Conservation (phyloP, 2,113 vertebrate species). For the Crocuta crocuta region DNA sequence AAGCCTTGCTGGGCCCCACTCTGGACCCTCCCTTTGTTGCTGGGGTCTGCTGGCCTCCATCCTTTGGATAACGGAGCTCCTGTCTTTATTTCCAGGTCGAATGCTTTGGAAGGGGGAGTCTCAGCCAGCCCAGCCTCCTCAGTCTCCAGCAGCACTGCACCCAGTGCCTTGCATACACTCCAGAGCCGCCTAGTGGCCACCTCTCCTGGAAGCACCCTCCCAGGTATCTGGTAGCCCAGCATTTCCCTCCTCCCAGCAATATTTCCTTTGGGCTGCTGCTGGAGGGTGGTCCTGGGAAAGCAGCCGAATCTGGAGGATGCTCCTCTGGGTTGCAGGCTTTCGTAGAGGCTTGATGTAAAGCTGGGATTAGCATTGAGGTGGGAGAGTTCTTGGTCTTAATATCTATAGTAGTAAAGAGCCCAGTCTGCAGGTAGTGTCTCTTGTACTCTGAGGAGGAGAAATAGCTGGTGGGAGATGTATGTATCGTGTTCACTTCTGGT, state of each 20-base stretch:
- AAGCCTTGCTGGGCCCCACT: neutral
- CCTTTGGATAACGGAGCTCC: neutral
- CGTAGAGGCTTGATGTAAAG: neutral
- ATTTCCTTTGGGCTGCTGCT: neutral
- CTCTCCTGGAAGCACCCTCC: constrained; percentile 87
- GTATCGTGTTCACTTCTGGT: neutral
- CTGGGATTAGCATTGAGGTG: neutral
- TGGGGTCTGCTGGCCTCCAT: neutral
- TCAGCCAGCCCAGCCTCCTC: constrained; percentile 76
- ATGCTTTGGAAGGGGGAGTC: constrained; percentile 71
- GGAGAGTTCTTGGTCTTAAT: neutral
- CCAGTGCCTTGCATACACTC: constrained; percentile 91
- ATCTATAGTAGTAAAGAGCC: neutral
- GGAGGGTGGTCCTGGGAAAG: neutral
- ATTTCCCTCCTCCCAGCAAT: neutral
- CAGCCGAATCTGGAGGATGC: neutral
- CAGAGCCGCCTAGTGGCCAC: constrained; percentile 91
- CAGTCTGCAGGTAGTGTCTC: neutral
- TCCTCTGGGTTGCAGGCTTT: neutral
- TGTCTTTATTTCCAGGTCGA: constrained; percentile 70
- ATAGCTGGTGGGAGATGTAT: neutral
- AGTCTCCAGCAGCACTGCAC: constrained; percentile 79
- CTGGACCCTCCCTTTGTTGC: neutral
- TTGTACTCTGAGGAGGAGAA: neutral
- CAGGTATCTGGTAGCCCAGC: constrained; percentile 88